These are phyloP conservation scores for Lordiphosa mommai DNA, from an alignment of 1,140 invertebrate genomes.

Conservation along the genomic window DNA sequence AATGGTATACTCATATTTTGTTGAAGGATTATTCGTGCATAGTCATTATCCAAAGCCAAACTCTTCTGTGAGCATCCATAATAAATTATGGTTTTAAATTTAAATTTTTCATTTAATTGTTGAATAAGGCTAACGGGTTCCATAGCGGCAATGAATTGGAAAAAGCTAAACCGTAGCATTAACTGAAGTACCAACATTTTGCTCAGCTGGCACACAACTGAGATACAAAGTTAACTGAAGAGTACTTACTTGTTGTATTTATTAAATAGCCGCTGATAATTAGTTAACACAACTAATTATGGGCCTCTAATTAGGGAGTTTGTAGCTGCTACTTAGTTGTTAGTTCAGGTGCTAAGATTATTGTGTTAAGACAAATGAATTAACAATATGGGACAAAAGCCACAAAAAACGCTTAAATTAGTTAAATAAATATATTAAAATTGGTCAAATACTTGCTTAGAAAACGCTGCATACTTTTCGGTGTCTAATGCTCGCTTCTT, in stretches of 20 bases:
- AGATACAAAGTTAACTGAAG: background rate
- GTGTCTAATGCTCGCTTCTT: too few species aligned
- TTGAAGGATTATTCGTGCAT: too few species aligned
- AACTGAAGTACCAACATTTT: conserved; percentile 14
- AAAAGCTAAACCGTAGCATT: background rate
- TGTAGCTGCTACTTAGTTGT: too few species aligned
- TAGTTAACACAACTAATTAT: background rate
- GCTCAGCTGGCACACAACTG: background rate
- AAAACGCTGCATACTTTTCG: too few species aligned
- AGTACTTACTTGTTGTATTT: background rate
- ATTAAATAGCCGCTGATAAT: conserved; percentile 1
- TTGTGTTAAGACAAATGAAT: too few species aligned
- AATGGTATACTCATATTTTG: conserved; percentile 18
- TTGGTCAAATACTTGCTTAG: too few species aligned
- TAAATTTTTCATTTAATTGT: conserved; percentile 2
- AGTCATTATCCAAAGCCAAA: too few species aligned
- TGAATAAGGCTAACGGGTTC: background rate
- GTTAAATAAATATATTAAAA: too few species aligned
- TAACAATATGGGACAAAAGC: too few species aligned
- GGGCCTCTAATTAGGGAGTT: too few species aligned
- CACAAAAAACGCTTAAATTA: too few species aligned
- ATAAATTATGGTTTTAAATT: conserved; percentile 10
- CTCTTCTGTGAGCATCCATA: background rate
- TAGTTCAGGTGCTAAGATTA: too few species aligned
- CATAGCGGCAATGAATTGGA: background rate